Evolutionary conservation across 2,888 invertebrate species (phyloP), one percentile per base, ranked within the genome.

Genomic region (Andrena minutula): DNA sequence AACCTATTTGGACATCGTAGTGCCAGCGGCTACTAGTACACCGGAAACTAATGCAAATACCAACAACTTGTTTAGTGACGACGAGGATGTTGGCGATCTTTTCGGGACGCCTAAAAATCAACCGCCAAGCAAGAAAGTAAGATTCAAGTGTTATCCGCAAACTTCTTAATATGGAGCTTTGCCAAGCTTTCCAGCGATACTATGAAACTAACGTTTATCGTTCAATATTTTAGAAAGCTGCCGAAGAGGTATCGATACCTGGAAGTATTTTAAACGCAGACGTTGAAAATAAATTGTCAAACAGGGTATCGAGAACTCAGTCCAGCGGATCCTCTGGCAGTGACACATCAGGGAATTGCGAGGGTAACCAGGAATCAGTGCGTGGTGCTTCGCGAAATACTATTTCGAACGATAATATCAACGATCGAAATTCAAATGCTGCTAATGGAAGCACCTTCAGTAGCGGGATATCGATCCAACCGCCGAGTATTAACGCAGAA

Each of bases 231-330:
- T 93, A 96, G 96, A 96, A 95, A 94, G 95, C 96, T 6, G 90
- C 95, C 4, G 96, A 96, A 1, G 96, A 95, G 1, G 95, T 96
- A 65, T 95, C 96, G 8, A 91, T 96, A 56, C 95, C 96, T 86
- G 96, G 95, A n/a, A 83, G 90, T 28, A 87, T 91, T n/a, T 72
- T 89, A 30, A 77, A 89, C 0, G 89, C 92, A 2, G 86, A 88
- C 35, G 81, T 90, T 16, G 86, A 89, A 8, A 89, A 69, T 51
- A 90, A 86, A 71, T 74, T 91, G 58, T 88, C 90, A 16, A 87
- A 82, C 60, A 90, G 84, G 32, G 83, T 90, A 47, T 85, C 84
- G 10, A 89, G 89, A 23, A 88, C 82, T 32, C 82, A 86, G 16
- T 91, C 89, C 3, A 82, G 90, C 0, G 91, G 89, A 65, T 92